Evolutionary conservation across 2,888 invertebrate species (phyloP).

Genomic region (Iphiclides podalirius): DNA sequence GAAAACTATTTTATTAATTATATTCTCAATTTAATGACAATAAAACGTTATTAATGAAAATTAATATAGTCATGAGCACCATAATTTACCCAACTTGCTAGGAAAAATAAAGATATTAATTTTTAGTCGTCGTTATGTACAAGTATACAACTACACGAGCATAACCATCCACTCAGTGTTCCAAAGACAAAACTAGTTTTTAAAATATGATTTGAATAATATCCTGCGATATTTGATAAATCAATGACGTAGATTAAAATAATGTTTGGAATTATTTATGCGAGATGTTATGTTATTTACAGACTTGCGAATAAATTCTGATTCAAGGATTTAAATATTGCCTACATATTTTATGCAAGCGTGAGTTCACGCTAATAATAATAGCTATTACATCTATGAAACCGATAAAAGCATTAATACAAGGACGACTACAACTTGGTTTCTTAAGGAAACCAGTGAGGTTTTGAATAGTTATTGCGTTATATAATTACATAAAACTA

Average conservation of each 20-base stretch:
- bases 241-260: not conserved
- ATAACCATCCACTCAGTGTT: too few species aligned
- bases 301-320: not conserved
- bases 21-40: too few species aligned
- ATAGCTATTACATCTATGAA: not conserved
- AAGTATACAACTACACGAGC: too few species aligned
- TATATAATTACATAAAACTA: not conserved
- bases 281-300: not conserved
- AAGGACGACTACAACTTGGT: conserved; percentile 9
- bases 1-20: too few species aligned
- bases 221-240: conserved; percentile 3
- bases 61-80: too few species aligned
- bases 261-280: too few species aligned
- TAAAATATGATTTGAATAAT: conserved; percentile 8
- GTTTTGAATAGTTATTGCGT: not conserved
- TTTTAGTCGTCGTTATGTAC: too few species aligned
- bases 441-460: not conserved
- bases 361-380: too few species aligned
- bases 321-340: not conserved
- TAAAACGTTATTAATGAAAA: too few species aligned
- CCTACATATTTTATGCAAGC: not conserved
- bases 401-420: conserved; percentile 5
- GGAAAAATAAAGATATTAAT: too few species aligned
- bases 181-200: conserved; percentile 10
- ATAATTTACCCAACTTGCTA: too few species aligned